Evolutionary conservation across 2,797 vertebrate genomes (phyloP).

Genomic region (Sardinella longiceps): DNA sequence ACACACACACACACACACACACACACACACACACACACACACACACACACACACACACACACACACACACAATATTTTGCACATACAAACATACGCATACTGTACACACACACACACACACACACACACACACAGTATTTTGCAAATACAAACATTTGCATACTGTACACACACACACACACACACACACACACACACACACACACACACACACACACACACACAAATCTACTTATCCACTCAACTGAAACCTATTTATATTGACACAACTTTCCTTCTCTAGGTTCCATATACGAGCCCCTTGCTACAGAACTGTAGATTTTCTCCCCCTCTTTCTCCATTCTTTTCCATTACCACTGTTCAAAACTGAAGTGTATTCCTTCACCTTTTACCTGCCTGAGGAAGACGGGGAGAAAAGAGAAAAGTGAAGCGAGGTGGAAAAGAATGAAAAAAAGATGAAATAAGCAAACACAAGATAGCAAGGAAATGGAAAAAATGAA

Average conservation of each 20-base stretch:
- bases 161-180: background rate
- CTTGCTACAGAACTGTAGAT: background rate
- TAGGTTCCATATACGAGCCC: background rate
- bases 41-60: background rate
- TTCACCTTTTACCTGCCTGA: background rate
- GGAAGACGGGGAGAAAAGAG: background rate
- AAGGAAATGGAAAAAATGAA: background rate
- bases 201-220: constrained; percentile 21
- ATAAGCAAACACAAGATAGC: background rate
- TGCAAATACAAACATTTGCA: too few species aligned
- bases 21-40: constrained; percentile 5
- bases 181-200: background rate
- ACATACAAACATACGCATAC: too few species aligned
- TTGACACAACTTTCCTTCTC: background rate
- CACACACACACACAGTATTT: too few species aligned
- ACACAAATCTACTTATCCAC: background rate
- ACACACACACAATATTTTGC: too few species aligned
- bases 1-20: background rate
- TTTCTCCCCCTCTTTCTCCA: background rate
- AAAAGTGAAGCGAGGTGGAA: background rate
- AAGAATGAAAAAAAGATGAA: background rate
- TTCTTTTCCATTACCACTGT: background rate
- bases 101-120: background rate
- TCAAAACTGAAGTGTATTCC: background rate
- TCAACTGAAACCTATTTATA: background rate